These are phyloP conservation scores for Crocidura indochinensis DNA, from an alignment of 2,797 vertebrate species.

Conservation along the genomic window DNA sequence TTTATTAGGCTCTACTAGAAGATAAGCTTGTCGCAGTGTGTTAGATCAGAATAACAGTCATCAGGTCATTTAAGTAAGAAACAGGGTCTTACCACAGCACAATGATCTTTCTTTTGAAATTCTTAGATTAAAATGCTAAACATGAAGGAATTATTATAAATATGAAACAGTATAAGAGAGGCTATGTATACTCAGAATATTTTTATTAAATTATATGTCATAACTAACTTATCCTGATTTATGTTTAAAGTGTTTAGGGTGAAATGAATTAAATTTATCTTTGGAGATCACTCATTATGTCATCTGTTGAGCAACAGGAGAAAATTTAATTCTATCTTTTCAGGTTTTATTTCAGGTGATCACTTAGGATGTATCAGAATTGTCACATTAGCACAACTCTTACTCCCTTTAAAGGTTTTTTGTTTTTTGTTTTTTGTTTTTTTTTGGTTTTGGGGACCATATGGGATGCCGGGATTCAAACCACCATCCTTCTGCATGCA, in stretches of 20 bases:
- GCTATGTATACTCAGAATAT: neutral
- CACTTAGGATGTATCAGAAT: neutral
- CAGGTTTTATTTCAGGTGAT: neutral
- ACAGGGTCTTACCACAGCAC: neutral
- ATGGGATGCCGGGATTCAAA: too few relatives aligned
- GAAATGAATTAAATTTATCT: conserved; percentile 11
- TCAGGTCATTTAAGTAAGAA: neutral
- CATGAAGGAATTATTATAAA: neutral
- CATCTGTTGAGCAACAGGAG: neutral
- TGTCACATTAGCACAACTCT: neutral
- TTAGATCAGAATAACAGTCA: neutral
- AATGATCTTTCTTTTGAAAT: neutral
- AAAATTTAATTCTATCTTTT: conserved; percentile 15
- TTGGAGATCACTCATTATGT: neutral
- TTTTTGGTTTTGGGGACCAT: too few relatives aligned
- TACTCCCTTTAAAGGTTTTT: neutral
- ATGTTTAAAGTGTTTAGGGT: neutral
- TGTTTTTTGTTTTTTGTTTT: too few relatives aligned
- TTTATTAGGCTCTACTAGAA: conserved; percentile 10
- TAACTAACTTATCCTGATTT: neutral
- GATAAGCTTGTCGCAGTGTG: neutral
- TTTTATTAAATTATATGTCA: conserved; percentile 10
- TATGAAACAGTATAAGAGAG: neutral
- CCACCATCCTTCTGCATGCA: neutral
- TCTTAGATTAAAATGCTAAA: neutral